Evolutionary conservation across 2,113 vertebrate species (phyloP), one percentile per base, ranked within the genome.

Genomic region (Saguinus midas): DNA sequence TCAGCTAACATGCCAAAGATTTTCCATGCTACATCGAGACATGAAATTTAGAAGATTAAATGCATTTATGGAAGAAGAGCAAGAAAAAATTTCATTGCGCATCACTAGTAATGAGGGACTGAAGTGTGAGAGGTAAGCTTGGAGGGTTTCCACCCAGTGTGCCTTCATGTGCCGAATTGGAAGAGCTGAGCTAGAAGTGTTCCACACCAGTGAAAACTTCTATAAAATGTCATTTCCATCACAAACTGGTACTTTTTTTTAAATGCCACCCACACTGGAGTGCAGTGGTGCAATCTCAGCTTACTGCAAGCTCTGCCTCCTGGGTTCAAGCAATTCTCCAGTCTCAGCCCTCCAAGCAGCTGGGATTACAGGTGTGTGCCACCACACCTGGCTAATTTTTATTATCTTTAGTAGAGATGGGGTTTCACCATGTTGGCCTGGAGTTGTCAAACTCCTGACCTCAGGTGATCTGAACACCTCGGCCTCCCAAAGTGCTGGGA

Each of bases 41-140:
- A 79, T n/a, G 64, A 45, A 40, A n/a, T 45, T 75, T 86, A 55
- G 40, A 70, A 70, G 50, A 64, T 25, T 79, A 76, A 91, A 58
- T 76, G 25, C 13, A 64, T 61, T 80, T 79, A 45, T 29, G 37
- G 55, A 96, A 29, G 37, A 91, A 57, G 9, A 78, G 16, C 50
- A 57, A 85, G 18, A 40, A 50, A 80, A 84, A 35, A 17, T 9
- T 6, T 12, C 86, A 58, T 6, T 12, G 3, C 43, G 35, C 8
- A 10, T 50, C 21, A 35, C 43, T 8, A n/a, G 29, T 1, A 72
- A 25, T 14, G 6, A 76, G 43, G 18, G 35, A 43, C 18, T 0
- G 0, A 16, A 57, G 40, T 75, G 27, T 29, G 8, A n/a, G 13
- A 1, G 17, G 29, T 25, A 43, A 83, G 4, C 32, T 27, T 57